Evolutionary conservation across 2,113 vertebrate species (phyloP), one percentile per base, ranked within the genome.

Genomic region (Gasterosteus aculeatus): DNA sequence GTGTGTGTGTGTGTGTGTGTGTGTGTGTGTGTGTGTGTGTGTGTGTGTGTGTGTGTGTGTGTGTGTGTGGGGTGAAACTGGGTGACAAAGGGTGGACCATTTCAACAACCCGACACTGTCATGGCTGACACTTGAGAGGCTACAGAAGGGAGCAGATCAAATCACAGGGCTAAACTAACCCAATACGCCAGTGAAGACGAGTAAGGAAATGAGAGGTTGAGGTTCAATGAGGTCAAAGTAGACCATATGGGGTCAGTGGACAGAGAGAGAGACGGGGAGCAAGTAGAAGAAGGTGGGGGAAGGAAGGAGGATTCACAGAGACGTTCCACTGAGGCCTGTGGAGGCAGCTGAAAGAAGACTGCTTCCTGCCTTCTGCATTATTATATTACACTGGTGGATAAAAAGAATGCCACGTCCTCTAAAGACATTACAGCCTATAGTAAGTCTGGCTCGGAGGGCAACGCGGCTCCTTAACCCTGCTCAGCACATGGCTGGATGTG

Each of bases 341-440:
- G 75, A 73, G 64, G 77, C 76, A 81, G 78, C 65, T 75, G 78
- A 67, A 68, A 70, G 80, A 81, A 39, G 81, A 84, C 63, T 10
- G 71, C 74, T 80, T 76, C 78, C 80, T 72, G 53, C 53, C 82
- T 58, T 84, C 81, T 74, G 67, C 72, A 89, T 89, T 88, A 92
- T 90, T 85, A 89, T 83, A 87, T 89, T 78, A 88, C 81, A 74
- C 80, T 82, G 84, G 81, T 86, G 84, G 87, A 86, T 88, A 87
- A 90, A 88, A 83, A 86, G 81, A 89, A 89, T 89, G 81, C 33
- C 46, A 85, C 91, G 88, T 85, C 82, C 84, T 78, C 78, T 89
- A 86, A 92, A 91, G 87, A 87, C 84, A 87, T 92, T 91, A 89
- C 78, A 81, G 83, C 80, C 77, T 26, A 26, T 78, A 85, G 87